Evolutionary conservation across 1,140 invertebrate genomes (phyloP), one percentile per base, ranked within the genome.

Genomic region (Panagrolaimus sp.): DNA sequence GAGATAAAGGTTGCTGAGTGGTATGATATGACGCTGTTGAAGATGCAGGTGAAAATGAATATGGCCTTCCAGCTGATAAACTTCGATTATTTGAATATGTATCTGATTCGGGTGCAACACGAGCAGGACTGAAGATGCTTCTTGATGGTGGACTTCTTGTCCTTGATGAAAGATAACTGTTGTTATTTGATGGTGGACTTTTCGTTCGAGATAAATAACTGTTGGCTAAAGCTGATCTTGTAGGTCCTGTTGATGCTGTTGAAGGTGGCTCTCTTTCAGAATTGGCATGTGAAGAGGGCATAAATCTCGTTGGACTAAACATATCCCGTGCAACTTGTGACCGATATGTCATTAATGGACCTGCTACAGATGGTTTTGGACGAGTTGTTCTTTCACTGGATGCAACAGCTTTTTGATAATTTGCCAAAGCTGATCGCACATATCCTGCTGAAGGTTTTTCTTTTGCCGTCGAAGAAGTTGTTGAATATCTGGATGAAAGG

Each of bases 361-460:
- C 51, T 5, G 51, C 51, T 11, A 57, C 51, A 57, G 20, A 25
- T 11, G 51, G 14, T 16, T 27, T 20, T 20, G 51, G 20, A 20
- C 51, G 51, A 20, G 20, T 11, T 4, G 51, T 11, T 9, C 51
- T 20, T 11, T 57, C 51, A 57, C 51, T 57, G 9, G 51, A 20
- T 57, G 20, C 51, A 3, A 57, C 51, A 16, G 51, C 51, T 27
- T 57, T 57, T 27, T 57, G 51, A 57, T 57, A 57, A 13, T 57
- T 57, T 20, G 51, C 51, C 51, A 57, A 27, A 5, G 51, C 51
- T 27, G 51, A 57, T 57, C 51, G 11, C 1, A 57, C 51, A 27
- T 57, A 57, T 25, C 51, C 51, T 11, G 20, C 20, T 27, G 51
- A 27, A 57, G 51, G 51, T 27, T 27, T 20, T 57, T 20, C 20